Percentiles rank a stretch among this genome's conserved stretches.
Conservation (phyloP, 2,797 vertebrate species). For the Channallabes apus region DNA sequence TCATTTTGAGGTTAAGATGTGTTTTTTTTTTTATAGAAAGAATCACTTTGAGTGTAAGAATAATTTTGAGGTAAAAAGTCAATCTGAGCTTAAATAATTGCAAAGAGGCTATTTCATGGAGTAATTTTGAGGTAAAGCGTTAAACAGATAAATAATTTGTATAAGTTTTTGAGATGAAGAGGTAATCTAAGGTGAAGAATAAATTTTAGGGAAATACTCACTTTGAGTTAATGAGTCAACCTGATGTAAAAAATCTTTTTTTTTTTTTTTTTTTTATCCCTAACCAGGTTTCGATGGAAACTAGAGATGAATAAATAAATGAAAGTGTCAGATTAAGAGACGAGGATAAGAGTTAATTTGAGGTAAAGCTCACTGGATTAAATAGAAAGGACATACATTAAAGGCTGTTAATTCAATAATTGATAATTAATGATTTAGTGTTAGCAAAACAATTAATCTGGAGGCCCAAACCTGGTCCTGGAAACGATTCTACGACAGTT, state of each 20-base stretch:
- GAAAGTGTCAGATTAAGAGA: background rate
- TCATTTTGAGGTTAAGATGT: background rate
- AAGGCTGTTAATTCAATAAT: conserved; percentile 3
- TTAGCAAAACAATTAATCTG: background rate
- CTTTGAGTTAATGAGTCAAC: background rate
- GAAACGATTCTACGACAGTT: background rate
- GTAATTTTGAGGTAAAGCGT: too few species aligned
- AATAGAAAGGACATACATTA: background rate
- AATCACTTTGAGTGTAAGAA: background rate
- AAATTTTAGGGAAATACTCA: background rate
- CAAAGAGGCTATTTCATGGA: too few species aligned
- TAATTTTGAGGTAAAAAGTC: background rate
- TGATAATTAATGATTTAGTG: conserved; percentile 1
- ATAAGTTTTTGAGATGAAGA: too few species aligned
- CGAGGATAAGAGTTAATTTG: background rate
- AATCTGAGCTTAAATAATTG: background rate
- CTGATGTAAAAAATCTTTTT: too few species aligned
- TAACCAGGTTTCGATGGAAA: background rate
- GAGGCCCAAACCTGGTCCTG: conserved; percentile 21
- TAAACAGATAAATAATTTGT: too few species aligned
- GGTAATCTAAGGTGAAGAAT: too few species aligned
- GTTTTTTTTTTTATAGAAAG: background rate
- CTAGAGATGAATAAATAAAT: background rate
- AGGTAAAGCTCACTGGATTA: background rate
- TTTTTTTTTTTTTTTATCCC: too few species aligned